A percentile compares a stretch with the other conserved stretches of the same genome.
phyloP scores from a whole-genome alignment of 2,888 invertebrate genomes.

The Leptarthrus brevirostris region DNA sequence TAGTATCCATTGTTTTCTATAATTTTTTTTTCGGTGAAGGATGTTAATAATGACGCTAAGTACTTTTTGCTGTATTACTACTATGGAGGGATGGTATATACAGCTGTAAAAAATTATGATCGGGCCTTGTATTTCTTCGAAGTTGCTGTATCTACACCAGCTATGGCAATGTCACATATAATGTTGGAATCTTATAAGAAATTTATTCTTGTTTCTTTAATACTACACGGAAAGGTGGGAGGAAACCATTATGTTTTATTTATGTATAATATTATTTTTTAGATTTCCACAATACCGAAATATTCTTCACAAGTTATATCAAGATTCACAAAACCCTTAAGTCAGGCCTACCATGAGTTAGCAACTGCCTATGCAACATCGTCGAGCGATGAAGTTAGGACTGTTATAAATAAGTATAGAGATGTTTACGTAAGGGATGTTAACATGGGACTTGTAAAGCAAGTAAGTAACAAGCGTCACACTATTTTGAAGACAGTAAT shows the following conservation, averaged over 20 bases:
- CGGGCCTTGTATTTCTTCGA: conserved; percentile 95
- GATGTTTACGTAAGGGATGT: conserved; percentile 84
- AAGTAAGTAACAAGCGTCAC: no score
- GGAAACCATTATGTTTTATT: conserved; percentile 37
- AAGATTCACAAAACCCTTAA: conserved; percentile 85
- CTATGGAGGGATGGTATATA: conserved; percentile 98
- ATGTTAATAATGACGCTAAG: conserved; percentile 72
- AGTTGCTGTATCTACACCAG: conserved; percentile 95
- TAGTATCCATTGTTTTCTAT: conserved; percentile 38
- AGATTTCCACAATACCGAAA: conserved; percentile 81
- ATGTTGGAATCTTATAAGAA: conserved; percentile 99
- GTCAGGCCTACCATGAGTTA: conserved; percentile 89
- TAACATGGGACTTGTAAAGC: conserved; percentile 83
- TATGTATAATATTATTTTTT: background rate
- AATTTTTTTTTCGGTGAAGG: conserved; percentile 67
- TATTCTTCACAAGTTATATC: conserved; percentile 91
- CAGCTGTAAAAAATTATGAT: conserved; percentile 92
- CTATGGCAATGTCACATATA: conserved; percentile 93
- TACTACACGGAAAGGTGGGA: conserved; percentile 88
- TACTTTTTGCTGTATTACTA: conserved; percentile 95
- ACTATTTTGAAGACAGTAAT: no score
- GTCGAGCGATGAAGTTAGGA: conserved; percentile 77
- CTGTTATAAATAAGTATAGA: conserved; percentile 79
- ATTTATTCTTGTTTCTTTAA: conserved; percentile 90
- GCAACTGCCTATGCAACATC: conserved; percentile 83